These are phyloP conservation scores for Tuberolachnus salignus DNA, from an alignment of 2,888 invertebrate genomes.

Conservation along the genomic window DNA sequence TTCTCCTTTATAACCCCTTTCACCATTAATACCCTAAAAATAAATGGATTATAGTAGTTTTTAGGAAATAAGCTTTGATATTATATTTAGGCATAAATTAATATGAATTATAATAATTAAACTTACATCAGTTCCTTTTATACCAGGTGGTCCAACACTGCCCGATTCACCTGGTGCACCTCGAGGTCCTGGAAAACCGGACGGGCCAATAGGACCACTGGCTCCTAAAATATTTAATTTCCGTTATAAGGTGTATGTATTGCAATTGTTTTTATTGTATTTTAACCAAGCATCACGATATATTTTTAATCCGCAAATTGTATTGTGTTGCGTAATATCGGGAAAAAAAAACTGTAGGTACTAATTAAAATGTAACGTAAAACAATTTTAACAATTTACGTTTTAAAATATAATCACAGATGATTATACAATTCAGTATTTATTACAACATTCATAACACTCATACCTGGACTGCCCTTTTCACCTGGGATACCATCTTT, in stretches of 20 bases:
- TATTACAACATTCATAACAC: constrained; percentile 65
- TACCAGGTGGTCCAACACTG: constrained; percentile 55
- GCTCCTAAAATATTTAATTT: constrained; percentile 72
- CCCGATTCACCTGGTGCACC: constrained; percentile 63
- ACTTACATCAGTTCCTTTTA: constrained; percentile 57
- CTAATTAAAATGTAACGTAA: constrained; percentile 63
- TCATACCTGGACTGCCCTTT: constrained; percentile 76
- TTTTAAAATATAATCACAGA: not conserved
- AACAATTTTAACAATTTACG: not conserved
- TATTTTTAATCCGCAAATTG: too few relatives aligned
- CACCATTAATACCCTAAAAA: constrained; percentile 74
- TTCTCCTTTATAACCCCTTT: constrained; percentile 82
- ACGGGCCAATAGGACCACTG: constrained; percentile 78
- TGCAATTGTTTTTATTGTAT: not conserved
- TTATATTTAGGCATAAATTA: not conserved
- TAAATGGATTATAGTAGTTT: not conserved
- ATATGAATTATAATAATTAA: not conserved
- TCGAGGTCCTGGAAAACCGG: constrained; percentile 79
- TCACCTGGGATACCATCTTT: constrained; percentile 82
- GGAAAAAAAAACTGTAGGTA: not conserved
- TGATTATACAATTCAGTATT: not conserved
- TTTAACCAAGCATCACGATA: not conserved
- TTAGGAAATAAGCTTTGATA: not conserved
- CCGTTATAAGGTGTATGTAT: constrained; percentile 61
- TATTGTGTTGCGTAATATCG: not conserved